Evolutionary conservation across 2,888 invertebrate genomes (phyloP).

Genomic region (Spodoptera littoralis): DNA sequence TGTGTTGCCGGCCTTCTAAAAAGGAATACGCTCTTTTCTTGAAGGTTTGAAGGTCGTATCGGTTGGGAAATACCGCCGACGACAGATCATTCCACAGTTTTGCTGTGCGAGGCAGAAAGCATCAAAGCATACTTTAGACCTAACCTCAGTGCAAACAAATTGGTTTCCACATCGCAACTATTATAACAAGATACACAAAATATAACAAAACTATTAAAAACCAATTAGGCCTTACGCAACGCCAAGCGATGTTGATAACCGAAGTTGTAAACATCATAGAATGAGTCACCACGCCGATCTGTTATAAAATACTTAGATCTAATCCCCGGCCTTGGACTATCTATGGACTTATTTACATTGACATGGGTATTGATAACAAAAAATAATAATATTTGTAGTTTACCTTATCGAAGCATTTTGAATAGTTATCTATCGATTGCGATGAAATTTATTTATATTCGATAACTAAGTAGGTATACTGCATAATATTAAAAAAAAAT

Average conservation of each 20-base stretch:
- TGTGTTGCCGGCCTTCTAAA: too few species aligned
- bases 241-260: conserved; percentile 10
- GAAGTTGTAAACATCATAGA: conserved; percentile 24
- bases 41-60: too few species aligned
- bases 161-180: conserved; percentile 3
- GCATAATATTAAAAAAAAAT: too few species aligned
- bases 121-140: too few species aligned
- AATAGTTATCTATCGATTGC: too few species aligned
- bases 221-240: conserved; percentile 34
- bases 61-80: too few species aligned
- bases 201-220: conserved; percentile 18
- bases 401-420: background rate
- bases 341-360: conserved; percentile 29
- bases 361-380: conserved; percentile 19
- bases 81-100: too few species aligned
- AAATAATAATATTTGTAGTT: conserved; percentile 1
- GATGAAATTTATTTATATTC: too few species aligned
- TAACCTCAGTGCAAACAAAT: too few species aligned
- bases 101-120: too few species aligned
- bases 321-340: conserved; percentile 34
- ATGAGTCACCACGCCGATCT: conserved; percentile 34
- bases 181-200: conserved; percentile 7
- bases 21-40: too few species aligned
- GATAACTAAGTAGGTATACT: too few species aligned
- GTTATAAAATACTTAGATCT: conserved; percentile 28